phyloP scores from a whole-genome alignment of 2,888 invertebrate genomes.

The Panopea generosa region DNA sequence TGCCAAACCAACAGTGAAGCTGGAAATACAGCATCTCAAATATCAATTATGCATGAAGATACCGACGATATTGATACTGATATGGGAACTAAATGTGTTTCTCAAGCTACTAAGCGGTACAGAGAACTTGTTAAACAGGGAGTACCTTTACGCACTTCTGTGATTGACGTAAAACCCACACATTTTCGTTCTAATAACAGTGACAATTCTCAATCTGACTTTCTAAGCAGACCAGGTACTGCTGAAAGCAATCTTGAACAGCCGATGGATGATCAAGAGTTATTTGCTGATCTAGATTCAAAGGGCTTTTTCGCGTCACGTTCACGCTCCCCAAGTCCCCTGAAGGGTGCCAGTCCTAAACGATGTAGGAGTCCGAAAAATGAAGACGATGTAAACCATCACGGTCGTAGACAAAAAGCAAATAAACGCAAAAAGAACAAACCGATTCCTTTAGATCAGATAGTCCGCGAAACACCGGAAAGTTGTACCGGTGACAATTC shows the following conservation, averaged over 20 bases:
- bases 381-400: background rate
- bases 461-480: slow-evolving; percentile 75
- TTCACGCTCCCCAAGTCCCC: slow-evolving; percentile 51
- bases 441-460: slow-evolving; percentile 70
- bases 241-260: slow-evolving; percentile 51
- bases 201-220: slow-evolving; percentile 28
- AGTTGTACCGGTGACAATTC: slow-evolving; percentile 42
- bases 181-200: slow-evolving; percentile 37
- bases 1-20: background rate
- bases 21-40: background rate
- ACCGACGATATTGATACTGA: no score
- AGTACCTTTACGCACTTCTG: slow-evolving; percentile 77
- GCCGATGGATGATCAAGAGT: slow-evolving; percentile 61
- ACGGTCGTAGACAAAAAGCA: slow-evolving; percentile 26
- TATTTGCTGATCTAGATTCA: slow-evolving; percentile 70
- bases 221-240: slow-evolving; percentile 41
- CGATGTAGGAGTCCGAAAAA: slow-evolving; percentile 27
- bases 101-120: slow-evolving; percentile 69
- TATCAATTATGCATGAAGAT: background rate
- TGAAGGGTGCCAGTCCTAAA: slow-evolving; percentile 35
- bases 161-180: slow-evolving; percentile 62
- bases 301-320: slow-evolving; percentile 69
- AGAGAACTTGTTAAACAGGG: slow-evolving; percentile 74
- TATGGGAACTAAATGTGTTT: slow-evolving; percentile 4
- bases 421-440: slow-evolving; percentile 44